These are phyloP conservation scores for Alsophila aescularia DNA, from an alignment of 2,888 invertebrate species.

Conservation along the genomic window DNA sequence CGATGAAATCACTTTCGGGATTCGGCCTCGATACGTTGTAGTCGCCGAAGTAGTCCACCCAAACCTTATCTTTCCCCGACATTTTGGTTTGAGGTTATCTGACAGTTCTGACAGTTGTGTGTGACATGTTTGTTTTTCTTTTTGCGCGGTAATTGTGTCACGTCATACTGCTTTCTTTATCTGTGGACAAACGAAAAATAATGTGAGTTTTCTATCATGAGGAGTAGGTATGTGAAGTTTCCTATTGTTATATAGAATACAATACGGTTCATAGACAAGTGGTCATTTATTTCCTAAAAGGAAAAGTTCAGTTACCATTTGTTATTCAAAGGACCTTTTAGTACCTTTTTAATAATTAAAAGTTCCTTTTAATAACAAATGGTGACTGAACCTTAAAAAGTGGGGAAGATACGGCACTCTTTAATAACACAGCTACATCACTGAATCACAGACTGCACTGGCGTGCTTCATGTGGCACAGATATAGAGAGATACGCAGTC, in stretches of 20 bases:
- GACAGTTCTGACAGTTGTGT: conserved; percentile 48
- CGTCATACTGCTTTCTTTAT: conserved; percentile 33
- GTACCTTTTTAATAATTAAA: no score
- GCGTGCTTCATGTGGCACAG: no score
- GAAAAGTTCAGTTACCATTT: no score
- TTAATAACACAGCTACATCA: no score
- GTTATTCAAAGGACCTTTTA: no score
- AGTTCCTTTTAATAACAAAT: no score
- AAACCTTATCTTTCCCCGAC: conserved; percentile 63
- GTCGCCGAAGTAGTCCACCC: conserved; percentile 61
- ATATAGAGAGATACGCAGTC: no score
- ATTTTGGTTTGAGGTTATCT: conserved; percentile 62
- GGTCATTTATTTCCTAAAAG: no score
- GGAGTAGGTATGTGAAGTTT: conserved; percentile 2
- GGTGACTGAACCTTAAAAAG: no score
- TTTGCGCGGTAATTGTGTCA: conserved; percentile 10
- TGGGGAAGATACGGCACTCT: no score
- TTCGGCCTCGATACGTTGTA: conserved; percentile 47
- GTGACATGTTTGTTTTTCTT: conserved; percentile 35
- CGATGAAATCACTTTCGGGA: conserved; percentile 28
- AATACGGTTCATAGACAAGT: not conserved
- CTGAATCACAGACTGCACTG: no score
- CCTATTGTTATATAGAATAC: conserved; percentile 1
- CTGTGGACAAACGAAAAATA: conserved; percentile 33
- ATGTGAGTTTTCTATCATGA: conserved; percentile 9